phyloP scores from a whole-genome alignment of 2,888 invertebrate species.

The Augiades crinisus region DNA sequence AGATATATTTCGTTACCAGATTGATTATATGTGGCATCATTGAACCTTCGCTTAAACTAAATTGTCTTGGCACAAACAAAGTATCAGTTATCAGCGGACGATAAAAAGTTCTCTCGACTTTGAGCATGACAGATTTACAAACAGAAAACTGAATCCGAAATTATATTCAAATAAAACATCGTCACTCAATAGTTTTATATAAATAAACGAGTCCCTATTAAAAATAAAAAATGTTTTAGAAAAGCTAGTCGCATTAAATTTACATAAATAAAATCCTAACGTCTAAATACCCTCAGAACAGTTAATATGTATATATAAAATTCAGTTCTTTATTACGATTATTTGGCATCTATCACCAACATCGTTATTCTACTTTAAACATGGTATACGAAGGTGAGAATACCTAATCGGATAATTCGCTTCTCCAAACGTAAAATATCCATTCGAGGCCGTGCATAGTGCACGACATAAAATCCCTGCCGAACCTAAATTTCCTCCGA shows the following conservation, averaged over 20 bases:
- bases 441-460: constrained; percentile 42
- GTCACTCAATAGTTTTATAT: not conserved
- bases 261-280: constrained; percentile 68
- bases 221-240: constrained; percentile 34
- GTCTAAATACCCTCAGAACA: constrained; percentile 80
- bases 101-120: constrained; percentile 41
- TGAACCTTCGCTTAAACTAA: constrained; percentile 60
- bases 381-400: constrained; percentile 76
- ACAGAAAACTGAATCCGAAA: constrained; percentile 37
- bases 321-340: constrained; percentile 82
- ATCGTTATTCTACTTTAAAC: constrained; percentile 72
- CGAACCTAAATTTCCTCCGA: constrained; percentile 74
- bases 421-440: constrained; percentile 62
- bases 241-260: constrained; percentile 49
- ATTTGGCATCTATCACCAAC: constrained; percentile 81
- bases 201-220: constrained; percentile 26
- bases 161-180: not conserved
- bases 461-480: constrained; percentile 65
- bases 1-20: constrained; percentile 46
- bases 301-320: constrained; percentile 79
- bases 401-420: constrained; percentile 70
- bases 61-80: constrained; percentile 76
- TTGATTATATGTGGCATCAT: constrained; percentile 43
- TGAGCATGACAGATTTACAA: constrained; percentile 48
- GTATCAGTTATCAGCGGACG: constrained; percentile 51